Conservation (phyloP, 1,140 invertebrate genomes). For the Drosophila ironensis region DNA sequence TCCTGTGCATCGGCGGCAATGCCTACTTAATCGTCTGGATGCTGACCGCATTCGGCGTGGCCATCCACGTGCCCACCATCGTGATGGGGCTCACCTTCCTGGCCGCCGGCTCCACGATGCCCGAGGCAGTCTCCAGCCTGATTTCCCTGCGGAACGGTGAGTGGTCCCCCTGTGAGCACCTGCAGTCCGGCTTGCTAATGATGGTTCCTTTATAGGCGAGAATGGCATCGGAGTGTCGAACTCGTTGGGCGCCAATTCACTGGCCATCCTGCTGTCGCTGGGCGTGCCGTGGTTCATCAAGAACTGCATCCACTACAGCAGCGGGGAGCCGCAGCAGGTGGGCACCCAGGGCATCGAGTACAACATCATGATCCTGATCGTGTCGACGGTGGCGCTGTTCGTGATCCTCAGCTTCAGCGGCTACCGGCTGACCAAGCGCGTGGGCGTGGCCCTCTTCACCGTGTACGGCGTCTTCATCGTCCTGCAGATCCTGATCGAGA, state of each 20-base stretch:
- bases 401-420: slow-evolving; percentile 83
- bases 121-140: slow-evolving; percentile 92
- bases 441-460: slow-evolving; percentile 85
- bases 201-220: slow-evolving; percentile 84
- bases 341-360: slow-evolving; percentile 84
- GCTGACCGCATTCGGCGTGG: slow-evolving; percentile 92
- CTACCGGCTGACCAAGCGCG: slow-evolving; percentile 84
- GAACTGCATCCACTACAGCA: slow-evolving; percentile 82
- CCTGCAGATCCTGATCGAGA: slow-evolving; percentile 80
- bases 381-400: slow-evolving; percentile 85
- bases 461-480: slow-evolving; percentile 85
- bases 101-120: slow-evolving; percentile 93
- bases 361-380: slow-evolving; percentile 85
- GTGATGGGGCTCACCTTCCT: slow-evolving; percentile 96
- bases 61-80: slow-evolving; percentile 90
- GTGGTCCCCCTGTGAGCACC: too few relatives aligned
- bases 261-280: slow-evolving; percentile 93
- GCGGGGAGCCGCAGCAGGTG: slow-evolving; percentile 77
- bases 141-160: slow-evolving; percentile 91
- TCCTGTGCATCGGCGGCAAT: slow-evolving; percentile 91
- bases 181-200: too few relatives aligned
- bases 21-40: slow-evolving; percentile 96
- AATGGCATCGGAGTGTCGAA: slow-evolving; percentile 93
- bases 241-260: slow-evolving; percentile 91
- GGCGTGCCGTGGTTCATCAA: slow-evolving; percentile 93